Base-by-base conservation (phyloP, 2,113 vertebrate genomes). In the Calcarius ornatus region DNA sequence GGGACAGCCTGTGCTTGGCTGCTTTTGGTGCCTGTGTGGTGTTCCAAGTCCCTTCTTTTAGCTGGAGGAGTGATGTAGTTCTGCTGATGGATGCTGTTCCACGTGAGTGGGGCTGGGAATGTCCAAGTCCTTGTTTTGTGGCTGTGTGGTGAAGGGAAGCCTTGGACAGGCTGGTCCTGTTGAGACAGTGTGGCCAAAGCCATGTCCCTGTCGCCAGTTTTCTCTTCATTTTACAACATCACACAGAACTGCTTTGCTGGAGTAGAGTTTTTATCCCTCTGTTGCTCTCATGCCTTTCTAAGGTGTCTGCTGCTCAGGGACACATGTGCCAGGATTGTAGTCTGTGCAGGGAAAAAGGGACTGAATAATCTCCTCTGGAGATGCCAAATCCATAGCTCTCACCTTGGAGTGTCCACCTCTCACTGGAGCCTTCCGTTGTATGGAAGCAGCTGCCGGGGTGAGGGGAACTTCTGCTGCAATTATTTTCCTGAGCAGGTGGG, bases 271-370 rank as follows among this genome's bases (percentile, higher is more conserved):
- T 75, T 33, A n/a, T 24, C 54, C 35, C 31, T 81, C 35, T 61
- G 1, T 57, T 45, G 20, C 51, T 79, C 15, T 82, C 43, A 19
- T 57, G 57, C 61, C 24, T 35, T 40, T 63, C 18, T 4, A 12
- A n/a, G 24, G 73, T 10, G 5, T 23, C 45, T 68, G 38, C 40
- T 18, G 35, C 35, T 47, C 10, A 6, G 72, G 42, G 61, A 23
- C 1, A 0, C 1, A 1, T 0, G 0, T 47, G 42, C 14, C 11
- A 43, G 84, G 43, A n/a, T 25, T 2, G 0, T 1, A 6, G 33
- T 86, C 50, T 81, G 76, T 65, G 40, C 38, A 57, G 63, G 54
- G 43, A 78, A 61, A 71, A 83, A 70, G 43, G 2, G 47, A 43
- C 59, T 47, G 77, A 80, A 23, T 42, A 3, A 37, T 83, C 92